phyloP scores from a whole-genome alignment of 2,888 invertebrate species.

The Taphrorychus bicolor region DNA sequence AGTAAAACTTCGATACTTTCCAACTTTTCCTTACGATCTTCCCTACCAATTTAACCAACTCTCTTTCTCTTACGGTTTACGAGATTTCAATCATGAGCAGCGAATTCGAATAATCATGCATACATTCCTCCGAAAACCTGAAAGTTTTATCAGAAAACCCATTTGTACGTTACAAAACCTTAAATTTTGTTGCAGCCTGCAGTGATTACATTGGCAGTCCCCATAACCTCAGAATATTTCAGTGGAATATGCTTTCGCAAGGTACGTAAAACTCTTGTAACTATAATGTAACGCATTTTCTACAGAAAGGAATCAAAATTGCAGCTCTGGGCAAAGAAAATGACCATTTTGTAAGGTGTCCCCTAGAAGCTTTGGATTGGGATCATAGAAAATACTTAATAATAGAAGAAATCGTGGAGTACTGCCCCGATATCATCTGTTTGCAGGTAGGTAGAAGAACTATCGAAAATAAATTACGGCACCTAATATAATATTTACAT shows the following conservation, averaged over 20 bases:
- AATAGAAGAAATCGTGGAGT: slow-evolving; percentile 73
- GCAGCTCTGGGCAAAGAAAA: slow-evolving; percentile 73
- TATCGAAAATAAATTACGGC: background rate
- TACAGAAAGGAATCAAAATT: slow-evolving; percentile 33
- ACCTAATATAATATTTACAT: slow-evolving; percentile 11
- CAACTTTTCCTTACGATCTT: too few relatives aligned
- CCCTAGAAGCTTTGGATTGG: slow-evolving; percentile 75
- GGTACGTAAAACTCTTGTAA: slow-evolving; percentile 59
- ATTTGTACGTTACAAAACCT: too few relatives aligned
- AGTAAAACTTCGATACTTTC: too few relatives aligned
- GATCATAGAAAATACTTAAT: slow-evolving; percentile 70
- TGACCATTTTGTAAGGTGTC: slow-evolving; percentile 76
- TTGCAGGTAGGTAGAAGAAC: slow-evolving; percentile 66
- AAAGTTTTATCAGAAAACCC: too few relatives aligned
- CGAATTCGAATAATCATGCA: too few relatives aligned
- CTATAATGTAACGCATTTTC: slow-evolving; percentile 6
- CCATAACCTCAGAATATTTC: slow-evolving; percentile 66
- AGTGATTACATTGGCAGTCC: slow-evolving; percentile 59
- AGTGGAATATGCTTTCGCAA: slow-evolving; percentile 78
- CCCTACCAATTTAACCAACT: too few relatives aligned
- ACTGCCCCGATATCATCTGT: slow-evolving; percentile 74
- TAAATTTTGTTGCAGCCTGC: slow-evolving; percentile 59
- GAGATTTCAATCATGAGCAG: too few relatives aligned
- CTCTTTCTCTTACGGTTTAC: too few relatives aligned
- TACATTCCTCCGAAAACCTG: too few relatives aligned